Conservation (phyloP, 1,140 invertebrate genomes). For the Camponotus floridanus region DNA sequence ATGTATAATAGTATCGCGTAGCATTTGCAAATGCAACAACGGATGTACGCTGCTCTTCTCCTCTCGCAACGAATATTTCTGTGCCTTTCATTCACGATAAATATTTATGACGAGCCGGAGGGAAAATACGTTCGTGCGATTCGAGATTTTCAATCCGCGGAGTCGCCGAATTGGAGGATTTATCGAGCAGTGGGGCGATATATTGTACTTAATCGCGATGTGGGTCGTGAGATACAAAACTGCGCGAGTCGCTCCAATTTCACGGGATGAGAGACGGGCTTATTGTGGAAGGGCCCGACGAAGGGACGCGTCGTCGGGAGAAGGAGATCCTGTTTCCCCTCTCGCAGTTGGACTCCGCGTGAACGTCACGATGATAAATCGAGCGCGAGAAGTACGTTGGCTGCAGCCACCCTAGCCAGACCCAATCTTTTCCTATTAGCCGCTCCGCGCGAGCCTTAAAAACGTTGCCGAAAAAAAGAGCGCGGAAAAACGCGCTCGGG, state of each 20-base stretch:
- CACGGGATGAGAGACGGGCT: constrained; percentile 42
- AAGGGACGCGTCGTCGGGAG: not conserved
- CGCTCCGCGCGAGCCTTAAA: constrained; percentile 66
- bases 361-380: constrained; percentile 82
- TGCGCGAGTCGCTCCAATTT: constrained; percentile 76
- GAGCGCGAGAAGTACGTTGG: constrained; percentile 76
- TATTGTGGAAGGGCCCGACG: not conserved
- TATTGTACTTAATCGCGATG: constrained; percentile 47
- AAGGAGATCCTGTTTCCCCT: not conserved
- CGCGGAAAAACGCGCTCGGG: not conserved
- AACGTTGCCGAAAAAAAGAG: constrained; percentile 68
- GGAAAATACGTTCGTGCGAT: constrained; percentile 1
- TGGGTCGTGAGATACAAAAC: constrained; percentile 73
- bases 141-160: not conserved
- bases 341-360: not conserved
- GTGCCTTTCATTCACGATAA: constrained; percentile 45
- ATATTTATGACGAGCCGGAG: constrained; percentile 34
- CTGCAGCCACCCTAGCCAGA: constrained; percentile 64
- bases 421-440: constrained; percentile 76
- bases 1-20: not conserved
- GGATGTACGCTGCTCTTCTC: too few species aligned
- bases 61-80: not conserved
- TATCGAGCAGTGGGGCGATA: constrained; percentile 36
- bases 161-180: constrained; percentile 41
- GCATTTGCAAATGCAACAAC: not conserved